phyloP scores from a whole-genome alignment of 2,888 invertebrate species.

The Alentia gelatinosa region DNA sequence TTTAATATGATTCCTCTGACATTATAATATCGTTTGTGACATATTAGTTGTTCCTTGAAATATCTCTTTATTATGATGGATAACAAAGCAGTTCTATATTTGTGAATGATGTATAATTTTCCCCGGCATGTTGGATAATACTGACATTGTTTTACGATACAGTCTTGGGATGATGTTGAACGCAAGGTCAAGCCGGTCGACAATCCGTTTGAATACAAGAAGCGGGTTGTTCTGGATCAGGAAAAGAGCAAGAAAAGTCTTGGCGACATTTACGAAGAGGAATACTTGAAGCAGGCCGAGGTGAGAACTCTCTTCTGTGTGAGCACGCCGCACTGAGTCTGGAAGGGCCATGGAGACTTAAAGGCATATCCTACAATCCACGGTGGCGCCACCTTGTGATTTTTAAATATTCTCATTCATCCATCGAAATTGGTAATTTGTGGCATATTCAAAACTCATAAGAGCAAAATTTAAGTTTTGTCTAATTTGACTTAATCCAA shows the following conservation, averaged over 20 bases:
- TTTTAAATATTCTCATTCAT: no score
- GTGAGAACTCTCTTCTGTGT: slow-evolving; percentile 70
- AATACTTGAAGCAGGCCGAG: slow-evolving; percentile 82
- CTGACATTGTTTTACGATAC: slow-evolving; percentile 72
- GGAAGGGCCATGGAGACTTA: no score
- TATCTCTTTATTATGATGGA: not conserved
- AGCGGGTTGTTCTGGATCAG: slow-evolving; percentile 92
- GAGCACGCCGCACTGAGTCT: no score
- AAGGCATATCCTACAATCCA: no score
- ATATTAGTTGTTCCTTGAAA: no score
- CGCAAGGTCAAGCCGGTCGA: slow-evolving; percentile 87
- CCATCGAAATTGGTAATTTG: no score
- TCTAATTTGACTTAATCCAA: no score
- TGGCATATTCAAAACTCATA: no score
- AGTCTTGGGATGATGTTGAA: slow-evolving; percentile 96
- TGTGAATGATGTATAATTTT: not conserved
- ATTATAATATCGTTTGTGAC: no score
- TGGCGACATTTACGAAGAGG: slow-evolving; percentile 93
- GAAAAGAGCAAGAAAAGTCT: slow-evolving; percentile 96
- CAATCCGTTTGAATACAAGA: slow-evolving; percentile 91
- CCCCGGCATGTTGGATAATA: not conserved
- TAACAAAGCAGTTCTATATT: not conserved
- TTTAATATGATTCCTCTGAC: no score
- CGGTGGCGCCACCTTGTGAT: no score
- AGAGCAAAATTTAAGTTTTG: no score